Evolutionary conservation across 2,797 vertebrate species (phyloP), one percentile per base, ranked within the genome.

Genomic region (Xiphorhynchus erythropygius): DNA sequence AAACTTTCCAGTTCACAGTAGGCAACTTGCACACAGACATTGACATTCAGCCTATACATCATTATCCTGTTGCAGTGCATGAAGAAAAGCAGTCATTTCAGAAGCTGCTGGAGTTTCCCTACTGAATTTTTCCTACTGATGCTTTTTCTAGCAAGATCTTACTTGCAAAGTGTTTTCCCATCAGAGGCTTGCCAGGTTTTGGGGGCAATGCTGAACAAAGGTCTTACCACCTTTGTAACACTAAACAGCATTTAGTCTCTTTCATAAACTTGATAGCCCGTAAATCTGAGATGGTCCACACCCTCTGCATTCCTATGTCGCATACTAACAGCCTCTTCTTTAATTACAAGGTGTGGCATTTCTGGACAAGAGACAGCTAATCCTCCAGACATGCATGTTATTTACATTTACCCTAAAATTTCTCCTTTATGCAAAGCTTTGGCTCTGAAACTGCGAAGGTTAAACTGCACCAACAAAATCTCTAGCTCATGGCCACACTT

Each of bases 271-370:
- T 89, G 93, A 92, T 79, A 82, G 87, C 67, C 75, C 93, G 94
- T 96, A 97, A 95, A 96, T 83, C 76, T 87, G 83, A 95, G 89
- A 90, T 89, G 65, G 77, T 69, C 95, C 96, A 97, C 97, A 96
- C 97, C 96, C 97, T 96, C 41, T 67, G 85, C 94, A 93, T 96
- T 94, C 94, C 86, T 84, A n/a, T 77, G 69, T 69, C 85, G 2
- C 71, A 91, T 91, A 93, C 91, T 84, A 94, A 94, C 71, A 65
- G 77, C 60, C 87, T 95, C 92, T 91, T 94, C 89, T 91, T 96
- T 97, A 97, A 97, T 98, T 97, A 93, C 93, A 83, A 95, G 94
- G 95, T 87, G 95, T 97, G 97, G 94, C 86, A 52, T 92, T 96
- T 97, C 97, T 95, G 96, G 96, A 93, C 94, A 96, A 95, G 93